phyloP scores from a whole-genome alignment of 2,797 vertebrate species.

The Acridotheres tristis region DNA sequence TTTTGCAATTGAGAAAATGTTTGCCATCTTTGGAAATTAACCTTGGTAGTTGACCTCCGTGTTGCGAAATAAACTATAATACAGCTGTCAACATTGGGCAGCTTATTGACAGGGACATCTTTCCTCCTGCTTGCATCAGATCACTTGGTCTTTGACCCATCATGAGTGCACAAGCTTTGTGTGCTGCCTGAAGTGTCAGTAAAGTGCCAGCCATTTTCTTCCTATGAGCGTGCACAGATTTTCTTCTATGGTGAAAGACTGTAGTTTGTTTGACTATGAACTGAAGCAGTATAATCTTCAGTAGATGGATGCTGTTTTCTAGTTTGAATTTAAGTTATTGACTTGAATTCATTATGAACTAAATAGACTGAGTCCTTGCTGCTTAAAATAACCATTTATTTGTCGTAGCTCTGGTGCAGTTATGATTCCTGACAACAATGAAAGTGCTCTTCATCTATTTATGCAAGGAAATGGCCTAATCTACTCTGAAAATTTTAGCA shows the following conservation, averaged over 20 bases:
- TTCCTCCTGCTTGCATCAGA: conserved; percentile 16
- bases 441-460: background rate
- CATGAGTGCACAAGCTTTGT: background rate
- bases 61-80: conserved; percentile 42
- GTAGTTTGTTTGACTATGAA: background rate
- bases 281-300: background rate
- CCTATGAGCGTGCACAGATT: background rate
- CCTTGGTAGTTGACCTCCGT: conserved; percentile 29
- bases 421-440: background rate
- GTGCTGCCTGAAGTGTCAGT: conserved; percentile 27
- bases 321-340: background rate
- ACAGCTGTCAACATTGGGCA: background rate
- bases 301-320: background rate
- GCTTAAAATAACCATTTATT: background rate
- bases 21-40: conserved; percentile 40
- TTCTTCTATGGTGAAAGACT: background rate
- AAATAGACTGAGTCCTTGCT: background rate
- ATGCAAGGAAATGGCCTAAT: background rate
- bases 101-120: conserved; percentile 25
- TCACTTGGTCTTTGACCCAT: conserved; percentile 27
- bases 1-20: conserved; percentile 62
- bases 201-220: conserved; percentile 47
- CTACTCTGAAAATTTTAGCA: background rate
- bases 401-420: background rate
- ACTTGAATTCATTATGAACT: background rate